Evolutionary conservation across 2,888 invertebrate genomes (phyloP).

Genomic region (Acholoe squamosa): DNA sequence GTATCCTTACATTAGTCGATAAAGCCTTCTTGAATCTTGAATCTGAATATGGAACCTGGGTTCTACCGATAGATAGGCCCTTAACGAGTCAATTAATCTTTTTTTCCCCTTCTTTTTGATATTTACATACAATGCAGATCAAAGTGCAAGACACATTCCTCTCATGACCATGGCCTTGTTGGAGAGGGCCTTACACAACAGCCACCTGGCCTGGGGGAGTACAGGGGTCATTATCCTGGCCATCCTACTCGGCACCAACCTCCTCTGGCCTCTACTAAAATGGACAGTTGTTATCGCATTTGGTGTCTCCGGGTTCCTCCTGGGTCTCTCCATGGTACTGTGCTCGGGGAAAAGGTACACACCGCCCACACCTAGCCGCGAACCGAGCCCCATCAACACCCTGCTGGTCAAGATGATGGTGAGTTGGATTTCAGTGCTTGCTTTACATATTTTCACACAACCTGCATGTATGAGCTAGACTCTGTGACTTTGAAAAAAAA

Average conservation of each 20-base stretch:
- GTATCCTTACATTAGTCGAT: no score
- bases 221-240: neutral
- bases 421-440: neutral
- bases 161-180: no score
- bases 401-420: slow-evolving; percentile 64
- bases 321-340: slow-evolving; percentile 46
- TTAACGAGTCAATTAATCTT: no score
- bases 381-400: slow-evolving; percentile 42
- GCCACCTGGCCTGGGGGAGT: neutral
- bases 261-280: neutral
- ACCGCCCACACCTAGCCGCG: neutral
- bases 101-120: no score
- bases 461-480: no score
- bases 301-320: slow-evolving; percentile 46
- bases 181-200: no score
- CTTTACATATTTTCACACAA: neutral
- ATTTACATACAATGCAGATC: no score
- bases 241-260: neutral
- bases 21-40: no score
- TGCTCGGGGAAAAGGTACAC: slow-evolving; percentile 51
- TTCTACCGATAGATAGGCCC: no score
- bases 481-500: no score
- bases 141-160: no score
- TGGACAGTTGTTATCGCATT: neutral
- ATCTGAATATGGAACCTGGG: no score